Evolutionary conservation across 2,113 vertebrate species (phyloP), one percentile per base, ranked within the genome.

Genomic region (Arenaria interpres): DNA sequence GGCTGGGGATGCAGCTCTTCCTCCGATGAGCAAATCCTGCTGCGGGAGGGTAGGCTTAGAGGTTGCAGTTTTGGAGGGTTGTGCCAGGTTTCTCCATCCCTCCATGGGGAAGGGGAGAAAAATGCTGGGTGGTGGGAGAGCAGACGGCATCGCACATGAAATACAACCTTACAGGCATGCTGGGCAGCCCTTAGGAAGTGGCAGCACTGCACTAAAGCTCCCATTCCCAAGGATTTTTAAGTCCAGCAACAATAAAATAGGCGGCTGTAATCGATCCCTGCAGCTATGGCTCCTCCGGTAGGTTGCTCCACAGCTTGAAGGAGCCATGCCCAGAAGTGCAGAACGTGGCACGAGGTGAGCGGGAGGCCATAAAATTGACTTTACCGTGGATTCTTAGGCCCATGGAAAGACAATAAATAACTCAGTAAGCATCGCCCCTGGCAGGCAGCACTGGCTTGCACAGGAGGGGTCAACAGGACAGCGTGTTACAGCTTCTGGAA

Each of bases 331-430:
- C 46, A 91, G n/a, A 94, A 60, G 45, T 10, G 10, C 43, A 24
- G 43, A 89, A n/a, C 4, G 6, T 73, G 56, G 68, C 32, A 4
- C 20, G 5, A 92, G 85, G 79, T 10, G 5, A 93, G 37, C 5
- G 9, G 57, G 67, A 97, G 92, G 41, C 48, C 41, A 45, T 89
- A 92, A 33, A 73, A 39, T 85, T 96, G 68, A 95, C 68, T 96
- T 97, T 79, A 84, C 54, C 22, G 21, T 50, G 67, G 37, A 68
- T 84, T 94, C 89, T 81, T 69, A 97, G 71, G 89, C 73, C 71
- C 6, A 9, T 89, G 39, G 46, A 83, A 80, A 94, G 74, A 95
- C 45, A 94, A 28, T 94, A 90, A 96, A 85, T 94, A 97, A 89
- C 91, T 94, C 20, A 28, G 25, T 43, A 90, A 76, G 27, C 41